These are phyloP conservation scores for Anisognathus igniventris DNA, from an alignment of 2,797 vertebrate genomes.

Conservation along the genomic window DNA sequence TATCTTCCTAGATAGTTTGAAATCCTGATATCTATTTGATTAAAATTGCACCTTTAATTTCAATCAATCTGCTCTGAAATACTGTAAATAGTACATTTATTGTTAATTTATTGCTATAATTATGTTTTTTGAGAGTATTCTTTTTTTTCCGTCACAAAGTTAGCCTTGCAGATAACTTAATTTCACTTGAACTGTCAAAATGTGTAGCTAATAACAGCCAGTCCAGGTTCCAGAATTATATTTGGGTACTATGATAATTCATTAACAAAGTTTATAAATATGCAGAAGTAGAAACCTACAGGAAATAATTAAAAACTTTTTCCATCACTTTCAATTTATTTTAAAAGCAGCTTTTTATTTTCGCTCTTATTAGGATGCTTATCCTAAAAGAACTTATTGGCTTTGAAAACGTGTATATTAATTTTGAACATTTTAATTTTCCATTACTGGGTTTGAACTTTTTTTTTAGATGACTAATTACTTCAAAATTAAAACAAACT, in stretches of 20 bases:
- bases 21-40: background rate
- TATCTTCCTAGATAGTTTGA: background rate
- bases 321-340: background rate
- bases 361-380: background rate
- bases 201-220: background rate
- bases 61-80: background rate
- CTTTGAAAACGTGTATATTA: background rate
- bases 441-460: background rate
- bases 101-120: background rate
- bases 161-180: background rate
- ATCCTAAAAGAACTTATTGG: background rate
- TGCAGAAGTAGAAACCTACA: background rate
- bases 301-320: background rate
- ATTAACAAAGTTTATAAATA: background rate
- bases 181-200: background rate
- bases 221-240: background rate
- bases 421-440: background rate
- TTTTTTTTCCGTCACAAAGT: background rate
- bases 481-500: background rate
- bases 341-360: background rate
- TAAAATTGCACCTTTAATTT: background rate
- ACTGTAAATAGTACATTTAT: background rate
- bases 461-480: background rate
- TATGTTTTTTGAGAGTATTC: background rate
- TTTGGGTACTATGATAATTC: background rate